Base-by-base conservation (phyloP, 2,113 vertebrate species). In the Cyanoderma ruficeps region DNA sequence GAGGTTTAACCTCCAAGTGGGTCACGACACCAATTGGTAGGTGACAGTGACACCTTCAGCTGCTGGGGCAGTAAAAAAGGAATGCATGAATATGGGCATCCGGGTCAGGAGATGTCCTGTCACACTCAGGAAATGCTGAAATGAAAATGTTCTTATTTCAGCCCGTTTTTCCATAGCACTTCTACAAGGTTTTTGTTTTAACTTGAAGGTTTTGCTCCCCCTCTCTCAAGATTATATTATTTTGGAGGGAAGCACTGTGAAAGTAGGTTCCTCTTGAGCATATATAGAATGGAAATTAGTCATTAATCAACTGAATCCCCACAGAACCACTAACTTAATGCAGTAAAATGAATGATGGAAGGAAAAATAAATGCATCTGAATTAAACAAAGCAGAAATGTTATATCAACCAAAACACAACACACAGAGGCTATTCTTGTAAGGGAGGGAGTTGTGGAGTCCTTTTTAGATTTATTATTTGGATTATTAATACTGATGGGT, bases 401-500 rank as follows among this genome's bases (percentile, higher is more conserved):
- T 79, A 75, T 69, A 93, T 74, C 39, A 94, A 76, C 30, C 23
- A 75, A 86, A 97, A 89, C 47, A 91, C n/a, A 94, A 77, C 78
- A 57, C 44, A 63, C 15, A 49, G 15, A 93, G 61, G 72, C 83
- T 90, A 52, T 91, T 93, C 64, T 79, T 71, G 71, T 57, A 59
- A 83, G 41, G 56, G 37, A 39, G 69, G n/a, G 35, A 71, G 67
- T 31, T 83, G 41, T 47, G 20, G n/a, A 82, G 67, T 71, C 21
- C 13, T 85, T 83, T 83, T 93, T 33, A 94, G 92, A 94, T 97
- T 82, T 96, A 95, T 97, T 97, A 97, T 91, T 97, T 94, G 96
- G 80, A 89, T 93, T 97, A 97, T 97, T 97, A 97, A 97, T 96
- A 97, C 93, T 98, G 98, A 98, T 97, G 52, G 82, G 52, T 42